A percentile compares a stretch with the other conserved stretches of the same genome.
Conservation (phyloP, 2,797 vertebrate species). For the Hippoglossus hippoglossus region DNA sequence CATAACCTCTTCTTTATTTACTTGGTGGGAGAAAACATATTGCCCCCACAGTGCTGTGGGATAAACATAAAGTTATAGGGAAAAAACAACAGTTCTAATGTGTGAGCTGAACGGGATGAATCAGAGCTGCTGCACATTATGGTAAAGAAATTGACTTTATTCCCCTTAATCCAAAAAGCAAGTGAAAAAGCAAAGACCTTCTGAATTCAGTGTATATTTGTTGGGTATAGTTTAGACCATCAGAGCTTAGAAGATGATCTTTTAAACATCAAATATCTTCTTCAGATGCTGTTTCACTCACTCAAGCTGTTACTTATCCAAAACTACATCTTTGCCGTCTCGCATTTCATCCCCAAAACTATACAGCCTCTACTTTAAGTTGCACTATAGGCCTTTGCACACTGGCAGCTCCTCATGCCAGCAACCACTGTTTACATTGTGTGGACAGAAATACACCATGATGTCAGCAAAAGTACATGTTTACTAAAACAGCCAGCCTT, state of each 20-base stretch:
- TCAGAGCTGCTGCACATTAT: slow-evolving; percentile 35
- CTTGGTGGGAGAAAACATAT: slow-evolving; percentile 77
- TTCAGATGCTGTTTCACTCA: slow-evolving; percentile 12
- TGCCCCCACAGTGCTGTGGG: slow-evolving; percentile 66
- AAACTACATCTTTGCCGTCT: background rate
- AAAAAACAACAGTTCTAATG: slow-evolving; percentile 63
- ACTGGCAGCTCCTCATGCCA: slow-evolving; percentile 3
- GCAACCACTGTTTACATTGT: slow-evolving; percentile 35
- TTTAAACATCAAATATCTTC: background rate
- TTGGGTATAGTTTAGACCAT: slow-evolving; percentile 1
- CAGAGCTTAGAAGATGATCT: slow-evolving; percentile 22
- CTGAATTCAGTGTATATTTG: slow-evolving; percentile 7
- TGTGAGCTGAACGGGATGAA: slow-evolving; percentile 30
- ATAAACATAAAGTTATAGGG: slow-evolving; percentile 69
- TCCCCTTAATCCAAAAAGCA: slow-evolving; percentile 19
- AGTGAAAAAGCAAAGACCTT: background rate
- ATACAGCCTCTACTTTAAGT: slow-evolving; percentile 15
- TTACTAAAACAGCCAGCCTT: slow-evolving; percentile 15
- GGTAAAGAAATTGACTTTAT: slow-evolving; percentile 20
- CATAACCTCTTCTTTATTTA: slow-evolving; percentile 86
- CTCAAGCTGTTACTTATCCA: slow-evolving; percentile 28
- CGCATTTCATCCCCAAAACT: background rate
- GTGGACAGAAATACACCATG: slow-evolving; percentile 30
- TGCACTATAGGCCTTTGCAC: slow-evolving; percentile 8
- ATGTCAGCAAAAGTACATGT: slow-evolving; percentile 44